Evolutionary conservation across 2,888 invertebrate species (phyloP), one percentile per base, ranked within the genome.

Genomic region (Yponomeuta malinellus): DNA sequence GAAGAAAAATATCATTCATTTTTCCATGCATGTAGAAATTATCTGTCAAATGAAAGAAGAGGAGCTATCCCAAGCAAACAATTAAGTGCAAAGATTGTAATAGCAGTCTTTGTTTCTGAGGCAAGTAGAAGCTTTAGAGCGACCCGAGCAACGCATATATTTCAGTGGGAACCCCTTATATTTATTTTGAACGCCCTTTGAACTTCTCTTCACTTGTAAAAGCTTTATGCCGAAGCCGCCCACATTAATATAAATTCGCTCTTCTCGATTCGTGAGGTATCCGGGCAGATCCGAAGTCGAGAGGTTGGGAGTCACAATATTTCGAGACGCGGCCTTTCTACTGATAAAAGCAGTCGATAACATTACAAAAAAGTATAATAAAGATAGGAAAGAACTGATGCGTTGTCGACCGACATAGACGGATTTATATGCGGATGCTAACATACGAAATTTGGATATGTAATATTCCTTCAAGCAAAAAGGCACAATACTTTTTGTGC

Each of bases 221-320:
- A 76, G 78, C 76, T 77, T 77, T 77, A 73, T 76, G 71, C 72
- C 72, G 68, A 66, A 72, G 73, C 72, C 73, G 72, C 73, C 73
- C 74, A 71, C 73, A 74, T 80, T 79, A 77, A 80, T 81, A 80
- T 76, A 79, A 78, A 80, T 80, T 79, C 77, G 71, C 76, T 75
- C 75, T 74, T 77, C 80, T 78, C 78, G 77, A 80, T 78, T 77
- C 78, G 75, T 78, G 72, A 71, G 71, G 70, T 75, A 75, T 73
- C 73, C 72, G 70, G 70, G 64, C 52, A 65, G 64, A 63, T 67
- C 59, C 31, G 43, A 65, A 33, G 33, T 23, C 67, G 72, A 69
- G 73, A 71, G 71, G 71, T 71, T 71, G 67, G 63, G 63, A 52
- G 70, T 59, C 1, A 59, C 52, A 59, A 59, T 71, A 71, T 72